These are phyloP conservation scores for Hypselothyrea guttata DNA, from an alignment of 2,888 invertebrate genomes.

Conservation along the genomic window DNA sequence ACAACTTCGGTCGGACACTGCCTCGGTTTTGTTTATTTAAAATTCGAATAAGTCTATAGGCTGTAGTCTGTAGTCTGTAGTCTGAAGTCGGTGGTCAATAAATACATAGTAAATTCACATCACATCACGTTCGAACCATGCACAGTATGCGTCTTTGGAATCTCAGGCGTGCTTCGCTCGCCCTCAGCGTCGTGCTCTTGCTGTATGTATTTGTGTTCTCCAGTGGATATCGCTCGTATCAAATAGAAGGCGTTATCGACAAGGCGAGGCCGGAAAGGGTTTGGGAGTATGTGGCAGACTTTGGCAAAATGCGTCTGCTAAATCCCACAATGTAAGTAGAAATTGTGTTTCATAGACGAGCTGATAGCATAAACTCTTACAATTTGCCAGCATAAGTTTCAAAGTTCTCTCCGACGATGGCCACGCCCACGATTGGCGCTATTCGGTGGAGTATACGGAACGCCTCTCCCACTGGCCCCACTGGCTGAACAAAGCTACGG, in stretches of 20 bases:
- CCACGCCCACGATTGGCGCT: constrained; percentile 87
- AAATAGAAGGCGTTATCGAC: constrained; percentile 83
- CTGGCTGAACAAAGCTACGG: constrained; percentile 84
- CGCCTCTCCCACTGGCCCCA: constrained; percentile 86
- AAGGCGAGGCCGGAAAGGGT: constrained; percentile 85
- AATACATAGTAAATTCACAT: constrained; percentile 33
- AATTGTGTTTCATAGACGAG: background rate
- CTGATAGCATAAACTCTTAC: background rate
- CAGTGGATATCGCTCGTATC: constrained; percentile 81
- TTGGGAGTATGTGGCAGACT: constrained; percentile 90
- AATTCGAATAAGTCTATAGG: too few relatives aligned
- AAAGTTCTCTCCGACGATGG: constrained; percentile 86
- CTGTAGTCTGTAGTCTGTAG: too few relatives aligned
- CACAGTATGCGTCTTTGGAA: constrained; percentile 63
- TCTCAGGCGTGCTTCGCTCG: constrained; percentile 60
- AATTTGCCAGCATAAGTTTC: constrained; percentile 84
- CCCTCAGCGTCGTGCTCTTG: constrained; percentile 36
- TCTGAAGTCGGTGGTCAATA: constrained; percentile 16
- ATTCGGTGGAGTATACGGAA: constrained; percentile 86
- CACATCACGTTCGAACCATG: constrained; percentile 49
- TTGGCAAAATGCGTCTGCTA: constrained; percentile 87
- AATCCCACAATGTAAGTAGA: constrained; percentile 88
- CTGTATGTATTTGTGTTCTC: constrained; percentile 76
- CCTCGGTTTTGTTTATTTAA: constrained; percentile 61
- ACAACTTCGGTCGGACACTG: background rate